Evolutionary conservation across 1,140 invertebrate species (phyloP).

Genomic region (Palaemon carinicauda): DNA sequence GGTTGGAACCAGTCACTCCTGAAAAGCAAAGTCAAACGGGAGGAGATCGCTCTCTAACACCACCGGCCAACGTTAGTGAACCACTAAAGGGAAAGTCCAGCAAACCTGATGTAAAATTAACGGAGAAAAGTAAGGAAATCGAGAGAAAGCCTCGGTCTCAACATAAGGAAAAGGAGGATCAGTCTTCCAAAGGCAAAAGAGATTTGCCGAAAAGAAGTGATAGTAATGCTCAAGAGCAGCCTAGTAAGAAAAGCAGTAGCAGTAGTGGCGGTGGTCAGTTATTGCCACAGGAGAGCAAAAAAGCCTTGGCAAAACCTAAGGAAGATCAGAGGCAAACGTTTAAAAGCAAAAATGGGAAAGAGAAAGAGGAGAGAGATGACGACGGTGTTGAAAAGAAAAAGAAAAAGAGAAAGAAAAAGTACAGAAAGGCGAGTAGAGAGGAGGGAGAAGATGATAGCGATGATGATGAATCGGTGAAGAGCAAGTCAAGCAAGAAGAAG

Average conservation of each 20-base stretch:
- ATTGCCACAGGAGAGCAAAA: not conserved
- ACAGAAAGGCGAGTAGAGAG: not conserved
- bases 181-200: not conserved
- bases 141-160: not conserved
- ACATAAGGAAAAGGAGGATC: not conserved
- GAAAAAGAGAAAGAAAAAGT: constrained; percentile 26
- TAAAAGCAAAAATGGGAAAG: constrained; percentile 11
- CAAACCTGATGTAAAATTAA: not conserved
- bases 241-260: not conserved
- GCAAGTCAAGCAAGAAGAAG: constrained; percentile 33
- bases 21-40: constrained; percentile 26
- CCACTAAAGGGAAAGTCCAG: not conserved
- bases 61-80: not conserved
- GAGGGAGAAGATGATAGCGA: constrained; percentile 20
- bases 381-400: constrained; percentile 31
- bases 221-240: not conserved
- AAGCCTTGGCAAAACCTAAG: not conserved
- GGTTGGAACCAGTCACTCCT: constrained; percentile 44
- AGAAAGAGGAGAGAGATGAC: not conserved
- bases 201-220: not conserved
- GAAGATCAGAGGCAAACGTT: not conserved
- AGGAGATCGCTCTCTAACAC: not conserved
- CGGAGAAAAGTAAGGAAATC: not conserved
- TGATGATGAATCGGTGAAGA: constrained; percentile 31
- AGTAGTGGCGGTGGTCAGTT: not conserved